Evolutionary conservation across 2,113 vertebrate species (phyloP), one percentile per base, ranked within the genome.

Genomic region (Phyllostomus hastatus): DNA sequence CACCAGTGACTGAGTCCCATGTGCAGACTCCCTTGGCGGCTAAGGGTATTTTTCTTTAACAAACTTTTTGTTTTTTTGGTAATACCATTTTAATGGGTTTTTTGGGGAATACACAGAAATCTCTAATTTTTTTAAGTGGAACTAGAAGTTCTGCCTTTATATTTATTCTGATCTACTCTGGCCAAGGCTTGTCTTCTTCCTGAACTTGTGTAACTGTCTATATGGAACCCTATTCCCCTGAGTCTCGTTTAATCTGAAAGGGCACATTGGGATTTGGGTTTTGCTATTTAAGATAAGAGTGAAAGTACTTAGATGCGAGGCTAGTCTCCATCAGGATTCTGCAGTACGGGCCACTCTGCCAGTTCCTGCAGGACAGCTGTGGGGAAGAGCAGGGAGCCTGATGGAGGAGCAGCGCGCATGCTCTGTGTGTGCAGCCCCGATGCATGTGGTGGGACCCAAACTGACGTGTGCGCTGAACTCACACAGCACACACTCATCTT

Each of bases 91-190:
- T 79, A 67, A 70, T 85, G 38, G 9, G 6, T 52, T 95, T 82
- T 4, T 43, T 24, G 12, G 50, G 61, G 38, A 10, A 85, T 75
- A 82, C 70, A 82, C 24, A 79, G 22, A 85, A 78, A 76, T 86
- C 59, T 93, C 72, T 46, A 96, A 61, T 76, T 95, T 35, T 89
- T 89, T 70, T 20, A 91, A 81, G 66, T 78, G 28, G 54, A 88
- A 64, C 50, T 84, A 59, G 24, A 82, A 78, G 2, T 54, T 38
- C 43, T 12, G 12, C 64, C 31, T 86, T 66, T 79, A 7, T 38
- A 61, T 88, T 95, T 78, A 91, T 67, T 85, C 46, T 50, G 35
- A 72, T 19, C 35, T 66, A 16, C 41, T 73, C 70, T 91, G 31
- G 52, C 90, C 69, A 76, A 76, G 19, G 31, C 14, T 14, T n/a